phyloP scores from a whole-genome alignment of 2,113 vertebrate genomes.

The Lutjanus erythropterus region DNA sequence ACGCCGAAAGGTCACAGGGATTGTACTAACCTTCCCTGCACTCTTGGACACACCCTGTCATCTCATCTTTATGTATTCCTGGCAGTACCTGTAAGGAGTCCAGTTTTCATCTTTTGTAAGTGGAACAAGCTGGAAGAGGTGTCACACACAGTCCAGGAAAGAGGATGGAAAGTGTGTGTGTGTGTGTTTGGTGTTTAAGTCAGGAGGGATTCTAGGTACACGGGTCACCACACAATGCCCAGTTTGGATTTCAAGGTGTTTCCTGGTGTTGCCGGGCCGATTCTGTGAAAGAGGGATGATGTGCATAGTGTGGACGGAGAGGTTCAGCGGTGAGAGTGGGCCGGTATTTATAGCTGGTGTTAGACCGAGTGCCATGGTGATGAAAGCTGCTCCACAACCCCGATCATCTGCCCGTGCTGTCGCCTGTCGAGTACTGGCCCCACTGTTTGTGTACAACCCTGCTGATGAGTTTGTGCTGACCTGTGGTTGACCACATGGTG shows the following conservation, averaged over 20 bases:
- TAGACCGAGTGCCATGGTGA: conserved; percentile 66
- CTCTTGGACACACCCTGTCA: conserved; percentile 20
- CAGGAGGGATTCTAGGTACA: conserved; percentile 7
- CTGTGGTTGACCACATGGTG: conserved; percentile 17
- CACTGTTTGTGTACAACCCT: conserved; percentile 16
- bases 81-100: conserved; percentile 18
- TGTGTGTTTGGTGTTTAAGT: conserved; percentile 9
- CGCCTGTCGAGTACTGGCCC: conserved; percentile 10
- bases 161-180: conserved; percentile 45
- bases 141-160: conserved; percentile 1
- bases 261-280: conserved; percentile 62
- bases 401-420: conserved; percentile 54
- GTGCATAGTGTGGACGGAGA: conserved; percentile 51
- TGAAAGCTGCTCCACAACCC: conserved; percentile 73
- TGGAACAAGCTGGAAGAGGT: background rate
- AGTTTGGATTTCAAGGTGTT: conserved; percentile 67
- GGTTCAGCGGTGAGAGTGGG: conserved; percentile 44
- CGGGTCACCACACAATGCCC: conserved; percentile 39
- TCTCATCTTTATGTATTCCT: background rate
- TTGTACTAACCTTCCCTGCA: conserved; percentile 57
- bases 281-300: conserved; percentile 79
- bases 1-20: conserved; percentile 72
- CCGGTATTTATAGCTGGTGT: conserved; percentile 80
- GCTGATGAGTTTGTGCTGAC: conserved; percentile 40
- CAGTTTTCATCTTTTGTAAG: conserved; percentile 10